phyloP scores from a whole-genome alignment of 2,888 invertebrate species.

The Emmelina monodactyla region DNA sequence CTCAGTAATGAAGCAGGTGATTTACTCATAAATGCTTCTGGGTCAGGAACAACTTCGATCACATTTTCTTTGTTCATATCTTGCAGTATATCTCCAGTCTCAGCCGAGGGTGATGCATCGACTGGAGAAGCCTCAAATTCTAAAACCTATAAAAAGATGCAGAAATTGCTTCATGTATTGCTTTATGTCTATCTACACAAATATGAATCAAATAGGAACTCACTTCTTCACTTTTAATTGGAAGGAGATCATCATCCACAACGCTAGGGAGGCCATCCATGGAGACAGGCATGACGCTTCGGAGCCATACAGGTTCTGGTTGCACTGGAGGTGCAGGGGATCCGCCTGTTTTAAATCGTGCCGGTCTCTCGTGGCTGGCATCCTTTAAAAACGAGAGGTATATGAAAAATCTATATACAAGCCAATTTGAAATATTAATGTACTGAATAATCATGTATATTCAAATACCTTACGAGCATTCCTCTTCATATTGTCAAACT shows the following conservation, averaged over 20 bases:
- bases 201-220: background rate
- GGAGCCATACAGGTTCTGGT: background rate
- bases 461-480: background rate
- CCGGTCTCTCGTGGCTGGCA: background rate
- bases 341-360: background rate
- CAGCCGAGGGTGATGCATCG: background rate
- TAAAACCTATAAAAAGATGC: background rate
- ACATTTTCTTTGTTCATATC: background rate
- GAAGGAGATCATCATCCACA: background rate
- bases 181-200: too few relatives aligned
- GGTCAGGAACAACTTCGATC: background rate
- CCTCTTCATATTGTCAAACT: background rate
- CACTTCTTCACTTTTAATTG: background rate
- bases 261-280: background rate
- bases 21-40: too few relatives aligned
- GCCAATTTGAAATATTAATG: background rate
- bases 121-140: background rate
- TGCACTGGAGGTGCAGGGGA: background rate
- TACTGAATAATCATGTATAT: background rate
- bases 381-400: background rate
- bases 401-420: background rate
- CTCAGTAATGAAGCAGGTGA: too few relatives aligned
- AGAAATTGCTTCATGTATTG: too few relatives aligned
- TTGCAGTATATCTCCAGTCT: background rate
- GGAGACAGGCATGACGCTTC: background rate